These are phyloP conservation scores for Phodopus roborovskii DNA, from an alignment of 2,113 vertebrate genomes.

Conservation along the genomic window DNA sequence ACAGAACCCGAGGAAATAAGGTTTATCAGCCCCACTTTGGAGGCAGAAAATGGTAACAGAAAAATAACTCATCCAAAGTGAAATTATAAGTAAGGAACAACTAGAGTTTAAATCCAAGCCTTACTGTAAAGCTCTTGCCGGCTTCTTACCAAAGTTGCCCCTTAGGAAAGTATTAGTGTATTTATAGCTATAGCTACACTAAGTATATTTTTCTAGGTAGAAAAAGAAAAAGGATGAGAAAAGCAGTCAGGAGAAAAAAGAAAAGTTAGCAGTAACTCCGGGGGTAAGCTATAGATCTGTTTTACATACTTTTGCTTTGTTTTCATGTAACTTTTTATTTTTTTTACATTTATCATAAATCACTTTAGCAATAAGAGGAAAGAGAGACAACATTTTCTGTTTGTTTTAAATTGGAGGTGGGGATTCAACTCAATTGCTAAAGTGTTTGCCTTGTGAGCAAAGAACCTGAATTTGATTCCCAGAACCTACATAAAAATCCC, in stretches of 20 bases:
- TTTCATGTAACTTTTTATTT: neutral
- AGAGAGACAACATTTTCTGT: neutral
- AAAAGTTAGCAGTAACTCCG: neutral
- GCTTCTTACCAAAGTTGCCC: neutral
- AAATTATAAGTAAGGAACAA: neutral
- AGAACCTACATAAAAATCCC: neutral
- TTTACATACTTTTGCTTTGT: slow-evolving; percentile 37
- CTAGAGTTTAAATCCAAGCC: neutral
- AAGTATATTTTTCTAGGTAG: neutral
- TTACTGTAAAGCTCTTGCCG: neutral
- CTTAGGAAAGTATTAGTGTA: neutral
- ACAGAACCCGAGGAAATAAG: neutral
- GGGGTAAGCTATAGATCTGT: neutral
- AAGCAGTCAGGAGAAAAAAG: neutral
- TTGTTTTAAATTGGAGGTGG: neutral
- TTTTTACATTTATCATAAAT: slow-evolving; percentile 25
- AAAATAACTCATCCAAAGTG: slow-evolving; percentile 28
- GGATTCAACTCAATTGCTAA: neutral
- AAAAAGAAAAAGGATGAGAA: slow-evolving; percentile 10
- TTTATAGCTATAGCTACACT: neutral
- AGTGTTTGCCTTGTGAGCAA: neutral
- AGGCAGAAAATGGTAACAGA: slow-evolving; percentile 40
- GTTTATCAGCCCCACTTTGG: slow-evolving; percentile 5
- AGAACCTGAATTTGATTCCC: neutral
- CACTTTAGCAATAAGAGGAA: neutral